Conservation (phyloP, 1,140 invertebrate species). For the Vanessa atalanta region DNA sequence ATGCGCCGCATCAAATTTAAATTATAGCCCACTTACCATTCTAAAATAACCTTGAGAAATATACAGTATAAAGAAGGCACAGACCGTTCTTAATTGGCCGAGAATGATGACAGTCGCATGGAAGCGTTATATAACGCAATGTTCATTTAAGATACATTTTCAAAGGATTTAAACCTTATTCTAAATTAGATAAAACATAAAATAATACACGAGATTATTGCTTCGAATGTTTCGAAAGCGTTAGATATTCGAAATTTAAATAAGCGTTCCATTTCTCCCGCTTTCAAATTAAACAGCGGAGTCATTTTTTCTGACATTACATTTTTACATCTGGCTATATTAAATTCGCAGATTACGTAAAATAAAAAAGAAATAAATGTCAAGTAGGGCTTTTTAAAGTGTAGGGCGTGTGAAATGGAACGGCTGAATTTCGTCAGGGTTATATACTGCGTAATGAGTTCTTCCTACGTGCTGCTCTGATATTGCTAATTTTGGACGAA, state of each 20-base stretch:
- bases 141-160: constrained; percentile 26
- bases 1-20: constrained; percentile 25
- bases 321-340: constrained; percentile 65
- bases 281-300: constrained; percentile 54
- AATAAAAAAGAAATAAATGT: constrained; percentile 66
- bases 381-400: constrained; percentile 43
- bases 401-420: constrained; percentile 27
- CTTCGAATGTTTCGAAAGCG: constrained; percentile 41
- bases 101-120: constrained; percentile 53
- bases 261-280: constrained; percentile 51
- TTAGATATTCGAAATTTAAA: constrained; percentile 57
- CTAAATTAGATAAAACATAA: constrained; percentile 20
- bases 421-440: constrained; percentile 49
- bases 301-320: constrained; percentile 49
- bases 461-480: constrained; percentile 32
- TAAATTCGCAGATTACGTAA: constrained; percentile 66
- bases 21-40: constrained; percentile 37
- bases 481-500: constrained; percentile 26
- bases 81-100: constrained; percentile 28
- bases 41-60: constrained; percentile 28
- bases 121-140: constrained; percentile 45
- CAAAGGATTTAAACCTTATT: constrained; percentile 15
- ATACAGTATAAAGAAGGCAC: constrained; percentile 15
- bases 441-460: constrained; percentile 60
- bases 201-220: constrained; percentile 27